Conservation (phyloP, 2,888 invertebrate genomes). For the Cephus sareptanus region DNA sequence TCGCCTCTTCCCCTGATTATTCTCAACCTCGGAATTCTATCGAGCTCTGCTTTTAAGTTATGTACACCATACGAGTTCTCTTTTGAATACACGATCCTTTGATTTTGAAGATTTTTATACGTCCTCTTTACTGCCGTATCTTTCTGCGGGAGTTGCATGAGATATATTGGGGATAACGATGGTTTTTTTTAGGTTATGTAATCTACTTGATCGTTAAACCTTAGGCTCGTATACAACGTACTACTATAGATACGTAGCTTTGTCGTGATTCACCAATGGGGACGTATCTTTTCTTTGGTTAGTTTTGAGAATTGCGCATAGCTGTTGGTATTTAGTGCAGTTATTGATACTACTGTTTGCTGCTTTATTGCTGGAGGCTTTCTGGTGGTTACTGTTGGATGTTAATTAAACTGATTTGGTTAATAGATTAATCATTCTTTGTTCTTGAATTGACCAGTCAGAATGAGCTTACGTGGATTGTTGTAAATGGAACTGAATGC, state of each 20-base stretch:
- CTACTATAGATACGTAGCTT: neutral
- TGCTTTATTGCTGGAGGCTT: neutral
- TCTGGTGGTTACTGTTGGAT: neutral
- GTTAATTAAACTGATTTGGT: neutral
- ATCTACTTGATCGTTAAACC: neutral
- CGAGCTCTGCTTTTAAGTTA: neutral
- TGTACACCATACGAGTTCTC: neutral
- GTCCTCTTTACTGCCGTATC: neutral
- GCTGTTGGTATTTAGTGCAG: neutral
- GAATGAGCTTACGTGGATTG: neutral
- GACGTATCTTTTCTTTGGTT: neutral
- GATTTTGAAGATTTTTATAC: neutral
- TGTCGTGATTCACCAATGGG: neutral
- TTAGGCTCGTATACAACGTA: neutral
- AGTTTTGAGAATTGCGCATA: neutral
- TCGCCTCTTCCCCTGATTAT: neutral
- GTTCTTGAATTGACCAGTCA: neutral
- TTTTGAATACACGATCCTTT: neutral
- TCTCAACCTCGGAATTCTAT: neutral
- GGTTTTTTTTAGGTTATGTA: neutral
- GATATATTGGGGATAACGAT: neutral
- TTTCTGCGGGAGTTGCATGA: neutral
- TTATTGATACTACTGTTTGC: neutral
- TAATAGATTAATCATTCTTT: neutral
- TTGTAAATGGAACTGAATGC: constrained; percentile 22